Evolutionary conservation across 1,140 invertebrate genomes (phyloP).

Genomic region (Vanessa tameamea): DNA sequence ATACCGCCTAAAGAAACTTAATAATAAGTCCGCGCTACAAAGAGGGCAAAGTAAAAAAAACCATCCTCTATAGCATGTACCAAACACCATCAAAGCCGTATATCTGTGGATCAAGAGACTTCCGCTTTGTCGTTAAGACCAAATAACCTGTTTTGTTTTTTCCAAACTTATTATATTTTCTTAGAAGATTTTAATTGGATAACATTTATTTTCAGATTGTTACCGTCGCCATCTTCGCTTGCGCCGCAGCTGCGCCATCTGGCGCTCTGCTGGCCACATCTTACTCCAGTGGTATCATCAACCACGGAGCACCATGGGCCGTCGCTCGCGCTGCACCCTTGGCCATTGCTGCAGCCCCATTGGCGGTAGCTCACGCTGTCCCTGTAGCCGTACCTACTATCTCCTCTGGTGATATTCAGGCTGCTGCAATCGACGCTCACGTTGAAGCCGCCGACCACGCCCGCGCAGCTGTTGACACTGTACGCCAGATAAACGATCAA

Average conservation of each 20-base stretch:
- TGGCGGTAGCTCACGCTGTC: neutral
- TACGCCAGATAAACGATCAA: slow-evolving; percentile 78
- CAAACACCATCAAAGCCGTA: too few relatives aligned
- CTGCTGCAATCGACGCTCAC: slow-evolving; percentile 61
- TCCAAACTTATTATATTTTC: neutral
- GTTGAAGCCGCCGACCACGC: slow-evolving; percentile 56
- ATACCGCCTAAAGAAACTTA: too few relatives aligned
- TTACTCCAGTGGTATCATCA: slow-evolving; percentile 42
- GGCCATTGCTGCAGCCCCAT: slow-evolving; percentile 9
- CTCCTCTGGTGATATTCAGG: slow-evolving; percentile 49
- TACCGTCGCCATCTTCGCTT: slow-evolving; percentile 58
- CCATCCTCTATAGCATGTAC: too few relatives aligned
- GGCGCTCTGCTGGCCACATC: slow-evolving; percentile 48
- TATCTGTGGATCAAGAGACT: too few relatives aligned
- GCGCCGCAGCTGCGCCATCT: slow-evolving; percentile 57
- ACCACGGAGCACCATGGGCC: slow-evolving; percentile 46
- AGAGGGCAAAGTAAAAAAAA: too few relatives aligned
- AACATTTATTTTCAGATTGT: slow-evolving; percentile 48
- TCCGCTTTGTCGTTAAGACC: neutral
- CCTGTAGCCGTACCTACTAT: slow-evolving; percentile 49
- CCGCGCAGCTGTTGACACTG: slow-evolving; percentile 58
- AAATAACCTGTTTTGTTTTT: neutral
- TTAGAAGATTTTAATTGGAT: neutral
- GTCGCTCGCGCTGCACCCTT: too few relatives aligned
- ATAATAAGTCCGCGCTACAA: too few relatives aligned